Evolutionary conservation across 2,888 invertebrate genomes (phyloP), one percentile per base, ranked within the genome.

Genomic region (Syrista parreyssii): DNA sequence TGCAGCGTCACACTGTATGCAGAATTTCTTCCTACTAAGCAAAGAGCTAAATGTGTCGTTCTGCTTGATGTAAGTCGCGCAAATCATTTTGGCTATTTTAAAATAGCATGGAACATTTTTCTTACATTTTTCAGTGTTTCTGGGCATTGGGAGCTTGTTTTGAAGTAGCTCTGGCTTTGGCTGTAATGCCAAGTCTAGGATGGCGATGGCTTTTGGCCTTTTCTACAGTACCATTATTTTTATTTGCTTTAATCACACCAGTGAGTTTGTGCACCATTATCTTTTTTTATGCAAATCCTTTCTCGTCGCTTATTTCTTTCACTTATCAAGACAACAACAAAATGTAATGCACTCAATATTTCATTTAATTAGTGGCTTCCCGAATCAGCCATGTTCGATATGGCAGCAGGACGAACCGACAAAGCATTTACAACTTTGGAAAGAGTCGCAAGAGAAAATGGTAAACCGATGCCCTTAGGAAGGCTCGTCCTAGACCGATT

Each of bases 111-210:
- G 15, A 68, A 74, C 23, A 15, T 78, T 31, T 68, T 15, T 15
- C 1, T 30, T 36, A 11, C 31, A 79, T 30, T 35, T 35, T 79
- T 89, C 92, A 97, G 96, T 97, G 97, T 92, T 98, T 98, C 92
- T 98, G 98, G 98, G 98, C 98, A 1, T 93, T 98, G 72, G 98
- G 98, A 68, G 97, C 98, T 12, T 98, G 98, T 91, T 95, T 98
- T 88, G 98, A 98, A 92, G 98, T 98, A 75, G 94, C 97, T 32
- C 92, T 98, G 81, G 98, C 98, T 23, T 93, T 98, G 84, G 94
- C 97, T 68, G 95, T 98, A 78, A 98, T 98, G 97, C 98, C 98
- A 1, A 95, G 96, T 0, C 93, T 97, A 83, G 98, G 98, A 72
- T 98, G 98, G 94, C 94, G 97, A 87, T 98, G 97, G 96, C 93